These are phyloP conservation scores for Anthonomus grandis DNA, from an alignment of 1,140 invertebrate genomes.

Conservation along the genomic window DNA sequence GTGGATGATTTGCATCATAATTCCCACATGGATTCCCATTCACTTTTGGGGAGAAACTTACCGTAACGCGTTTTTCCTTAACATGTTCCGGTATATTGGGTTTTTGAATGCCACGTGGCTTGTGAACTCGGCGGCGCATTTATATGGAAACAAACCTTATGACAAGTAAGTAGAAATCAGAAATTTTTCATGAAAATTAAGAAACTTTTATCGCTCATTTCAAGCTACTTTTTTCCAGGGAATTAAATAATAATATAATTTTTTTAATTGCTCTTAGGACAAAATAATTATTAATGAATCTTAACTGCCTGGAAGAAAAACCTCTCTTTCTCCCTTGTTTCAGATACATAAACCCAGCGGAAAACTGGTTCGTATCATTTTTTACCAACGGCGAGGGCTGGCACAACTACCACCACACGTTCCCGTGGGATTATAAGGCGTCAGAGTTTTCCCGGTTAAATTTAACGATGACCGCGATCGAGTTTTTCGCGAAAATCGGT, in stretches of 20 bases:
- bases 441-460: constrained; percentile 79
- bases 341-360: constrained; percentile 70
- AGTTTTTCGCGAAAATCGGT: constrained; percentile 79
- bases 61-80: constrained; percentile 77
- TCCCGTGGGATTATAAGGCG: constrained; percentile 92
- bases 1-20: constrained; percentile 76
- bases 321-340: constrained; percentile 6
- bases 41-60: constrained; percentile 82
- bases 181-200: neutral
- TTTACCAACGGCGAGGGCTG: constrained; percentile 82
- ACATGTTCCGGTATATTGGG: constrained; percentile 81
- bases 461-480: constrained; percentile 75
- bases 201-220: too few relatives aligned
- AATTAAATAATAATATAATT: too few relatives aligned
- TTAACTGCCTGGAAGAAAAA: too few relatives aligned
- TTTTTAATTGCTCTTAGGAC: too few relatives aligned
- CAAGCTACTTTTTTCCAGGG: too few relatives aligned
- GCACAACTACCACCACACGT: constrained; percentile 96
- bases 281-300: too few relatives aligned
- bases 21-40: constrained; percentile 82
- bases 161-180: constrained; percentile 63
- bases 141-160: constrained; percentile 89
- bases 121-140: constrained; percentile 93
- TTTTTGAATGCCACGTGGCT: constrained; percentile 93
- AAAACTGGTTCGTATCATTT: constrained; percentile 68